Conservation (phyloP, 2,888 invertebrate genomes). For the Chrysopilus asiliformis region DNA sequence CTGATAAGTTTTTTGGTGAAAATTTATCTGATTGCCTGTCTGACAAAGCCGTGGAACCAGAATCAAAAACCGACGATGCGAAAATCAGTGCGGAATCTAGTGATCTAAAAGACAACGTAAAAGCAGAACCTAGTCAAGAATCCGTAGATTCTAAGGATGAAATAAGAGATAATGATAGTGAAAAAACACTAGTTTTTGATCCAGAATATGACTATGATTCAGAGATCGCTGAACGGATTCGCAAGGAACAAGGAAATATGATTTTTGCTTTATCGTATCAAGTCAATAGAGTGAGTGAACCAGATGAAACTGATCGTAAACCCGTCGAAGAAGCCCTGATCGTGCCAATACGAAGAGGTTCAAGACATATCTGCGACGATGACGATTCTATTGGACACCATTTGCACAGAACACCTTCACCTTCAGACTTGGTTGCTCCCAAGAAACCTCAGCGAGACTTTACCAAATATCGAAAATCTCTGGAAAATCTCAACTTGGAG, state of each 20-base stretch:
- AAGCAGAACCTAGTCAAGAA: slow-evolving; percentile 3
- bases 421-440: slow-evolving; percentile 13
- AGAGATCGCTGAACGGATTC: slow-evolving; percentile 8
- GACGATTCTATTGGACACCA: slow-evolving; percentile 10
- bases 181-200: background rate
- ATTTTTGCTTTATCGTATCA: slow-evolving; percentile 9
- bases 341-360: slow-evolving; percentile 11
- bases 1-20: slow-evolving; percentile 19
- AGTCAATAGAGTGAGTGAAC: slow-evolving; percentile 3
- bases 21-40: slow-evolving; percentile 16
- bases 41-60: slow-evolving; percentile 10
- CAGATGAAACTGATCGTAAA: slow-evolving; percentile 6
- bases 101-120: background rate
- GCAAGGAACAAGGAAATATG: slow-evolving; percentile 10
- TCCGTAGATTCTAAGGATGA: background rate
- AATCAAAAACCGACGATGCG: background rate
- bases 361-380: slow-evolving; percentile 14
- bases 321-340: slow-evolving; percentile 17
- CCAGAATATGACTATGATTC: slow-evolving; percentile 4
- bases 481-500: too few relatives aligned
- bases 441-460: slow-evolving; percentile 19
- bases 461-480: slow-evolving; percentile 14
- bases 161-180: background rate
- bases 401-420: slow-evolving; percentile 2
- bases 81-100: background rate